These are phyloP conservation scores for Serripes groenlandicus DNA, from an alignment of 2,888 invertebrate species.

Conservation along the genomic window DNA sequence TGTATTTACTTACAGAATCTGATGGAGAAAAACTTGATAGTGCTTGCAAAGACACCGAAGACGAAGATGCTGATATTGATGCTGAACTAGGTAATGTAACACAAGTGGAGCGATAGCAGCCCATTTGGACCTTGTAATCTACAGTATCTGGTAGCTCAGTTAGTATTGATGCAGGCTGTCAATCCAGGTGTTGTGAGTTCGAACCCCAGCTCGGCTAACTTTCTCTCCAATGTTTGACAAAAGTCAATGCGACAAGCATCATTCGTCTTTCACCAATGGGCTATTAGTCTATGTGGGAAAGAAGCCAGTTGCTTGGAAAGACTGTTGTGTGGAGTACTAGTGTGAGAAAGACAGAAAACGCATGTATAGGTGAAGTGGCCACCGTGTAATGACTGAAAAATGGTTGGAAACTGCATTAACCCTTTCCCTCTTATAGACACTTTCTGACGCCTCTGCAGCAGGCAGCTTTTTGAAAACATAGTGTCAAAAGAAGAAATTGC, in stretches of 20 bases:
- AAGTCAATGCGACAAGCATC: background rate
- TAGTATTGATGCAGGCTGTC: no score
- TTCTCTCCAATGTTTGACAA: background rate
- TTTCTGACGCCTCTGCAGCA: no score
- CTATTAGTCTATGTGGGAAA: background rate
- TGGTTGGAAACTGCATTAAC: background rate
- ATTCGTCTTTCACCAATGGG: background rate
- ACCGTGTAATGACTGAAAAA: background rate
- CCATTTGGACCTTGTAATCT: background rate
- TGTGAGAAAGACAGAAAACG: background rate
- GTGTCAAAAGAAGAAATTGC: no score
- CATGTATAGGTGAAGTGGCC: background rate
- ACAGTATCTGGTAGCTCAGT: background rate
- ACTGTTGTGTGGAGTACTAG: background rate
- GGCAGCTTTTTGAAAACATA: no score
- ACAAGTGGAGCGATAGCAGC: no score
- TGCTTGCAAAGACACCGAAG: conserved; percentile 82
- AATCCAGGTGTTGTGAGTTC: background rate
- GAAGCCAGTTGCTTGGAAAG: background rate
- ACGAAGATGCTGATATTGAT: conserved; percentile 78
- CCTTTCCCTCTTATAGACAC: no score
- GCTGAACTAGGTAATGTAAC: conserved; percentile 4
- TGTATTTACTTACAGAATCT: conserved; percentile 68
- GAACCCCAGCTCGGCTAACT: background rate
- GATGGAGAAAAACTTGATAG: conserved; percentile 80